Percentiles rank a stretch among this genome's conserved stretches.
phyloP scores from a whole-genome alignment of 2,888 invertebrate species.

The Nephrocerus scutellatus region DNA sequence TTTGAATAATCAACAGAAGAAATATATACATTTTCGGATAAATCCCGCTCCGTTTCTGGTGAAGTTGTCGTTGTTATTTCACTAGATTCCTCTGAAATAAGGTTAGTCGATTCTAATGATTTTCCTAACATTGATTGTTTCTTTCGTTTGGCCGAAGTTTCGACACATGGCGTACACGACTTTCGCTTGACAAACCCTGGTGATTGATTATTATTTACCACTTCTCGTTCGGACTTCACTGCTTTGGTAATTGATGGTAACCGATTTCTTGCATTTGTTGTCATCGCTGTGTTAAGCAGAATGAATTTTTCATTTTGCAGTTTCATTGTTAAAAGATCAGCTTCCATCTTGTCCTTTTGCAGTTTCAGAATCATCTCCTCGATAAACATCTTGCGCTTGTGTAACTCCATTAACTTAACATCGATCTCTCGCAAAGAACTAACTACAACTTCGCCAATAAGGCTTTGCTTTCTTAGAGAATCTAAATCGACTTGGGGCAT shows the following conservation, averaged over 20 bases:
- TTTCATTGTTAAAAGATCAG: conserved; percentile 38
- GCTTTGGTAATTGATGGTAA: neutral
- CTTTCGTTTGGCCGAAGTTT: too few relatives aligned
- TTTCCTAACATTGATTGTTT: too few relatives aligned
- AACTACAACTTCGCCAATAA: conserved; percentile 30
- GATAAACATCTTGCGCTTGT: conserved; percentile 40
- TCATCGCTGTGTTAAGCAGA: conserved; percentile 34
- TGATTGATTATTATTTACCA: conserved; percentile 4
- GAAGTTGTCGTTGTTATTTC: too few relatives aligned
- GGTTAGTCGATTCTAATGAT: too few relatives aligned
- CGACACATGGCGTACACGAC: too few relatives aligned
- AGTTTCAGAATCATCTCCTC: conserved; percentile 44
- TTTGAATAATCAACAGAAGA: conserved; percentile 22
- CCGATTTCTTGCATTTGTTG: conserved; percentile 20
- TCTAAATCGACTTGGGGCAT: conserved; percentile 23
- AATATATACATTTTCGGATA: too few relatives aligned
- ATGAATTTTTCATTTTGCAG: conserved; percentile 41
- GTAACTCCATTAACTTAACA: conserved; percentile 38
- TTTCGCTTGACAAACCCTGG: too few relatives aligned
- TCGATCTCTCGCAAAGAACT: conserved; percentile 40
- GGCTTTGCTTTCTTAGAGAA: conserved; percentile 24
- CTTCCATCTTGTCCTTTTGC: conserved; percentile 42
- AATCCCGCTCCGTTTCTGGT: too few relatives aligned
- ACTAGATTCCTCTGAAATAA: too few relatives aligned
- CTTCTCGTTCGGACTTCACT: conserved; percentile 5